A percentile compares a stretch with the other conserved stretches of the same genome.
phyloP scores from a whole-genome alignment of 2,888 invertebrate species.

The Cremastinae sp. region DNA sequence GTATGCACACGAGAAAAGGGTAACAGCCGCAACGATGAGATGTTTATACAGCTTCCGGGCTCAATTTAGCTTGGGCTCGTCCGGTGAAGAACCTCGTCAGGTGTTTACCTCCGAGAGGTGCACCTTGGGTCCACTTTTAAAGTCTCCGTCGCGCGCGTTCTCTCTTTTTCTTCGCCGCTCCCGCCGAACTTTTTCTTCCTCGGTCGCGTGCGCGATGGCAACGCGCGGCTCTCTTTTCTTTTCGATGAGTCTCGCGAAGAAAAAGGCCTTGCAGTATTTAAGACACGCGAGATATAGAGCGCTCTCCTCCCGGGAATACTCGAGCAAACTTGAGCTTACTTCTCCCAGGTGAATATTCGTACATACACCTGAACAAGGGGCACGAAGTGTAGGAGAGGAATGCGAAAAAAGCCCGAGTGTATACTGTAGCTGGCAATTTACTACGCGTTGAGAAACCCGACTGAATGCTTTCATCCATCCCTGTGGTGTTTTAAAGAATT shows the following conservation, averaged over 20 bases:
- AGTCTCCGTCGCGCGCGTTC: constrained; percentile 48
- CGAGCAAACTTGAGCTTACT: constrained; percentile 52
- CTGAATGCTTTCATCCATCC: constrained; percentile 27
- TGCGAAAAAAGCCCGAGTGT: constrained; percentile 10
- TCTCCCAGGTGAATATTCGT: constrained; percentile 17
- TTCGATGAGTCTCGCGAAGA: constrained; percentile 47
- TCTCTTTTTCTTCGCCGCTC: constrained; percentile 25
- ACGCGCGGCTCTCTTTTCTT: constrained; percentile 27
- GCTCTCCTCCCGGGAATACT: constrained; percentile 56
- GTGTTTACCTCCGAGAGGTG: constrained; percentile 44
- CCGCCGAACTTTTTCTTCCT: constrained; percentile 20
- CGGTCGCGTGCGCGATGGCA: too few species aligned
- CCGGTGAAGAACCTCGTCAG: constrained; percentile 38
- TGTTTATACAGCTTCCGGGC: constrained; percentile 43
- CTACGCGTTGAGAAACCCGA: constrained; percentile 24
- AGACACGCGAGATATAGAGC: constrained; percentile 48
- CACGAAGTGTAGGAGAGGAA: constrained; percentile 1
- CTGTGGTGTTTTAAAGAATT: constrained; percentile 24
- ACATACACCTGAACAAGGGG: constrained; percentile 24
- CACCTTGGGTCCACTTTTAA: constrained; percentile 45
- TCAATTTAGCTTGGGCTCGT: constrained; percentile 56
- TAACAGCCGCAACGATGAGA: constrained; percentile 10
- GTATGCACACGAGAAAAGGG: constrained; percentile 13
- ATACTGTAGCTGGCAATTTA: background rate
- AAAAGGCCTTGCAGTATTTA: constrained; percentile 31